Base-by-base conservation (phyloP, 2,797 vertebrate genomes). In the Eulemur coronatus region DNA sequence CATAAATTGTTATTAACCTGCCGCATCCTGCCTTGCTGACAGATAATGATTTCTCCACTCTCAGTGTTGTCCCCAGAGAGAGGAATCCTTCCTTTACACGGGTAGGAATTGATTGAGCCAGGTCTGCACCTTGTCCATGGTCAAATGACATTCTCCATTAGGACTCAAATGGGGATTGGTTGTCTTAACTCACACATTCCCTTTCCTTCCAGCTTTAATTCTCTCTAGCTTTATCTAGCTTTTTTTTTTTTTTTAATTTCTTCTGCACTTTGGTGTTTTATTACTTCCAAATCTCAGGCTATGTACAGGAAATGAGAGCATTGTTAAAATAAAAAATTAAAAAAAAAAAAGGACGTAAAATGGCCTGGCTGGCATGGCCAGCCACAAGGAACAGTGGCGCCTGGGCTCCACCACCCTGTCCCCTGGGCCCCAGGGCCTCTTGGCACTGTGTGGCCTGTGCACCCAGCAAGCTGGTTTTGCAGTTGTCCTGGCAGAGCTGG, bases 201-300 rank as follows among this genome's bases (percentile, higher is more conserved):
- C 22, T 92, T 67, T 57, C 72, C 43, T 82, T 70, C 33, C 85
- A 72, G 15, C 38, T 84, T 52, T 63, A 24, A 72, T 61, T 41
- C 33, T 46, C 61, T 88, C 63, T 70, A n/a, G 73, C 46, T 65
- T 17, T 65, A 15, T 65, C 30, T n/a, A 15, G 28, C 13, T 63
- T 14, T 63, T 33, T 63, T 15, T 3, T 57, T 26, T 9, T 63
- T 63, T 17, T 63, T 30, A 43, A 33, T n/a, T n/a, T 94, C n/a
- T 81, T 90, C 59, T 65, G 88, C n/a, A 73, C 78, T 88, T 85
- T 41, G 94, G 96, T 87, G 70, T 91, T 98, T 97, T 97, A 97
- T 97, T 96, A 85, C 52, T 95, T 94, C 69, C 97, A 92, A 85
- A 80, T 89, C 46, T 95, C 80, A 50, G 92, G 57, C 88, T 90